phyloP scores from a whole-genome alignment of 2,113 vertebrate species.

The Rhabdornis inornatus region DNA sequence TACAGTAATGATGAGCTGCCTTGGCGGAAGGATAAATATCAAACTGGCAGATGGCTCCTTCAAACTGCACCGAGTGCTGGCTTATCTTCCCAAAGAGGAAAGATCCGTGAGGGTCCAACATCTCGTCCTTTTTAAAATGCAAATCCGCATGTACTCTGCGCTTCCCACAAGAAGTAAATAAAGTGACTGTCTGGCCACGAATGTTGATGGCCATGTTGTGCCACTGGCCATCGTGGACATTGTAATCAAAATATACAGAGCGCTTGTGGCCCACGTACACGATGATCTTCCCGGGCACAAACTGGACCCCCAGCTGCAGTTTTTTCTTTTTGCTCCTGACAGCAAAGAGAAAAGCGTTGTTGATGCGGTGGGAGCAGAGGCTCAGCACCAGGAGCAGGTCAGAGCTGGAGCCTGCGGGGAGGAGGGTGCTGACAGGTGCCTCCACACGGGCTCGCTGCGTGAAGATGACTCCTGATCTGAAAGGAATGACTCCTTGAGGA shows the following conservation, averaged over 20 bases:
- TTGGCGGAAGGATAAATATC: slow-evolving; percentile 92
- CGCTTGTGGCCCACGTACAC: slow-evolving; percentile 85
- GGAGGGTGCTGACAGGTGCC: slow-evolving; percentile 74
- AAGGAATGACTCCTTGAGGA: slow-evolving; percentile 87
- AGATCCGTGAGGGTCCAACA: slow-evolving; percentile 84
- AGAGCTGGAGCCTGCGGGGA: slow-evolving; percentile 76
- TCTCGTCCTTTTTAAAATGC: slow-evolving; percentile 79
- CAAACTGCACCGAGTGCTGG: slow-evolving; percentile 86
- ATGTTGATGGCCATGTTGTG: slow-evolving; percentile 89
- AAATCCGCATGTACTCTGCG: slow-evolving; percentile 78
- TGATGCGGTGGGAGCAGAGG: slow-evolving; percentile 89
- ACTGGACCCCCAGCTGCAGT: slow-evolving; percentile 92
- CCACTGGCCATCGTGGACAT: slow-evolving; percentile 91
- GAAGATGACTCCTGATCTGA: slow-evolving; percentile 90
- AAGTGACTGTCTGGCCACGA: slow-evolving; percentile 77
- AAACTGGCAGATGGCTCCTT: slow-evolving; percentile 96
- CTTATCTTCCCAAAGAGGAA: slow-evolving; percentile 92
- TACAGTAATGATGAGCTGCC: slow-evolving; percentile 96
- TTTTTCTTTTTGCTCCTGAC: slow-evolving; percentile 83
- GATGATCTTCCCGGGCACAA: slow-evolving; percentile 82
- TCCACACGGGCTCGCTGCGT: slow-evolving; percentile 85
- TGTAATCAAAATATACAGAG: slow-evolving; percentile 89
- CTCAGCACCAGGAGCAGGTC: slow-evolving; percentile 88
- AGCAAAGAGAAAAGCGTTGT: slow-evolving; percentile 90
- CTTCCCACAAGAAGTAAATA: slow-evolving; percentile 90